Conservation (phyloP, 2,113 vertebrate genomes). For the Globicephala melas region DNA sequence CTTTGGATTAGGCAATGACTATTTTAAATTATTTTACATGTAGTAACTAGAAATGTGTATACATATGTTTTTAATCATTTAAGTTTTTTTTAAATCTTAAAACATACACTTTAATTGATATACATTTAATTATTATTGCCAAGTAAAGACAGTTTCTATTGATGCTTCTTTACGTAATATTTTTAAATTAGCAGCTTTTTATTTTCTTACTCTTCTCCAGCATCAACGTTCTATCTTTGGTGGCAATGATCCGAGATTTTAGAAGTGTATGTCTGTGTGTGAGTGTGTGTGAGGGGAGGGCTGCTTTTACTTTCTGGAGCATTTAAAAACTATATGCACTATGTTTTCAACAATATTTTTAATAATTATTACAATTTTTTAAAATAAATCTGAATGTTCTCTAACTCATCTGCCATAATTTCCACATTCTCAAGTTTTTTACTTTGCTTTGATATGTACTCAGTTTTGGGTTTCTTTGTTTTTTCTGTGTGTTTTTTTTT, state of each 20-base stretch:
- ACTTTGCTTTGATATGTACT: not conserved
- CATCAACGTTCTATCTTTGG: not conserved
- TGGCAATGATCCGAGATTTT: not conserved
- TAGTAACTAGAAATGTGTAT: not conserved
- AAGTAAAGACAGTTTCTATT: not conserved
- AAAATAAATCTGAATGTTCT: not conserved
- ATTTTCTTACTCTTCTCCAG: not conserved
- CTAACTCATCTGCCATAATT: not conserved
- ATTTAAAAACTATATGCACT: not conserved
- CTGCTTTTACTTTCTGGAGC: not conserved
- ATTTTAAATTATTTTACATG: not conserved
- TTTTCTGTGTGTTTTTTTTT: too few relatives aligned
- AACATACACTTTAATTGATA: not conserved
- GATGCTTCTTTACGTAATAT: not conserved
- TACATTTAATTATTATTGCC: not conserved
- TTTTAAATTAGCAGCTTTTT: not conserved
- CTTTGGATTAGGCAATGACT: not conserved
- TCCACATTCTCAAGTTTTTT: not conserved
- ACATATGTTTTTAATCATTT: not conserved
- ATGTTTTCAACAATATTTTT: not conserved
- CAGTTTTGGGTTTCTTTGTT: not conserved
- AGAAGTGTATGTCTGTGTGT: not conserved
- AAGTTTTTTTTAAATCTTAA: not conserved
- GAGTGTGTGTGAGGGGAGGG: not conserved
- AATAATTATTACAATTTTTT: not conserved